Evolutionary conservation across 2,797 vertebrate species (phyloP), one percentile per base, ranked within the genome.

Genomic region (Scolopax bukidnonensis): DNA sequence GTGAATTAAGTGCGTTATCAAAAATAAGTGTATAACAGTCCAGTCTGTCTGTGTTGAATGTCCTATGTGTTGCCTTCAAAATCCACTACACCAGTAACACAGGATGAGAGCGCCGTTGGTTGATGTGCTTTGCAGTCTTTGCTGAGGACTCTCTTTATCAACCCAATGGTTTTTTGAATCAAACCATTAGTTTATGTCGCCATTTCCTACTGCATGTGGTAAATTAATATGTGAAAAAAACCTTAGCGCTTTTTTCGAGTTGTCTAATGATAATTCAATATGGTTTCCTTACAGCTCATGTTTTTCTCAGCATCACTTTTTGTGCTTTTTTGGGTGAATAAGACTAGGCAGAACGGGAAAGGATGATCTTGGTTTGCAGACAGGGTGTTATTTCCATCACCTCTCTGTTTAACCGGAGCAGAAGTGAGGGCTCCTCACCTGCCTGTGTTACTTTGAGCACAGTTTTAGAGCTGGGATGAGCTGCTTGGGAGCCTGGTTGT

Each of bases 361-460:
- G 70, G 59, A 71, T 40, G 67, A 36, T 63, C 50, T 33, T 43
- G 5, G 48, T 70, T 67, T 84, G 56, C 56, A 74, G 67, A 19
- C 59, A 19, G 68, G 64, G 60, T 0, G 0, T 79, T 87, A 14
- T 73, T 92, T 85, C 40, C 1, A 0, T 74, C 4, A 0, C 61
- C 33, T 48, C 32, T 57, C 38, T 20, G 40, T 85, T 68, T 48
- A 40, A 65, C 18, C 57, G 40, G 91, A 50, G 21, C 70, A 76
- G 70, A 61, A 86, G 40, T 28, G 50, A 81, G 41, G 38, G 50
- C 87, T 80, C 56, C 73, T 84, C 82, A 51, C 87, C 82, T 95
- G 73, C 78, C 82, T 92, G 10, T 56, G 4, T 51, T 73, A 11
- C 81, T 61, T 63, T 74, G 45, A 48, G 70, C 71, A 32, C 38